Evolutionary conservation across 2,113 vertebrate species (phyloP).

Genomic region (Corythornis cristatus): DNA sequence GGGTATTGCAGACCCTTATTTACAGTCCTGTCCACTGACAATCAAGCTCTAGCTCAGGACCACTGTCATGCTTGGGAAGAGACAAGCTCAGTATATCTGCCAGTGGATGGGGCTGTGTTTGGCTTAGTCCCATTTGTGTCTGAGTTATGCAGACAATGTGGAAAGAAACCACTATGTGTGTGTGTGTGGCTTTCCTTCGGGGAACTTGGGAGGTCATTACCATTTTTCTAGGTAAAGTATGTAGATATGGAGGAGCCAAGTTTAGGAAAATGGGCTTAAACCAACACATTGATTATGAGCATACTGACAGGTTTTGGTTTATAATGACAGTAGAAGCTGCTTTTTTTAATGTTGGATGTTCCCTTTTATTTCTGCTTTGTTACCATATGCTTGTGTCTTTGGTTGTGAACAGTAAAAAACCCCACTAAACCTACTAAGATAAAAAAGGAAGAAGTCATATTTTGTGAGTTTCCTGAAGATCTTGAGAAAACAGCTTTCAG

Average conservation of each 20-base stretch:
- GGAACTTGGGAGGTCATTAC: background rate
- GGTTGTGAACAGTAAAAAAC: background rate
- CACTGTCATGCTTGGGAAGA: background rate
- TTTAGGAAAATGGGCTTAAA: background rate
- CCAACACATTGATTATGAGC: background rate
- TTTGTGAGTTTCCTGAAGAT: background rate
- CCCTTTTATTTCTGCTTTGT: background rate
- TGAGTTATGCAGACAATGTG: background rate
- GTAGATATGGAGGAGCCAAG: background rate
- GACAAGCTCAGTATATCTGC: background rate
- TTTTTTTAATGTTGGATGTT: background rate
- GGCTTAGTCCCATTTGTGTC: background rate
- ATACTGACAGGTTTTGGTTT: background rate
- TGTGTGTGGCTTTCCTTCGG: rapidly evolving
- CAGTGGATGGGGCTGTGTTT: background rate
- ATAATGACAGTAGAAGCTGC: background rate
- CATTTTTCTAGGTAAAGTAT: background rate
- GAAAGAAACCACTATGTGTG: background rate
- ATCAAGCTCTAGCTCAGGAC: background rate
- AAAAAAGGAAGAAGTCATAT: background rate
- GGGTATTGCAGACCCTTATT: background rate
- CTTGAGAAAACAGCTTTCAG: background rate
- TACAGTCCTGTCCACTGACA: background rate
- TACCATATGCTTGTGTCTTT: background rate
- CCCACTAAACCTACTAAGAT: background rate